Conservation (phyloP, 1,140 invertebrate genomes). For the Mylabris phalerata region DNA sequence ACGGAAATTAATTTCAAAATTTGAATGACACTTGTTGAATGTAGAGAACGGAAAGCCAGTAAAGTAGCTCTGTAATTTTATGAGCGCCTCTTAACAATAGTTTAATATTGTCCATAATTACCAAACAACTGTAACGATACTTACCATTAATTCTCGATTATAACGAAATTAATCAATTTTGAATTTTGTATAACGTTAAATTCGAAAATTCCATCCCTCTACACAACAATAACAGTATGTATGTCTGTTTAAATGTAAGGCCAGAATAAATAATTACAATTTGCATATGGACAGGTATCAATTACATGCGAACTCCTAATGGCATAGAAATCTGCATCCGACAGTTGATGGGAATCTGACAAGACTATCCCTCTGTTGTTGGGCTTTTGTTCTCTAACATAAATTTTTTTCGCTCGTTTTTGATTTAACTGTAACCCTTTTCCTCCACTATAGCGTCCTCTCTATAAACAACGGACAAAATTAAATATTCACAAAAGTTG, state of each 20-base stretch:
- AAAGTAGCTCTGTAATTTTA: constrained; percentile 10
- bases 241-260: too few relatives aligned
- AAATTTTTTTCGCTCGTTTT: too few relatives aligned
- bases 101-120: constrained; percentile 7
- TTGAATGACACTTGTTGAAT: constrained; percentile 10
- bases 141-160: constrained; percentile 14
- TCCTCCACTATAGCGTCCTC: too few relatives aligned
- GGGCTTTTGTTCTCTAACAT: too few relatives aligned
- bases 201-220: neutral
- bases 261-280: constrained; percentile 2
- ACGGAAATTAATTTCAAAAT: constrained; percentile 1
- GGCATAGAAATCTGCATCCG: constrained; percentile 7
- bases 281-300: constrained; percentile 11
- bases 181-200: neutral
- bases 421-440: too few relatives aligned
- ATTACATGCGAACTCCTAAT: constrained; percentile 5
- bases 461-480: too few relatives aligned
- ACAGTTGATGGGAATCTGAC: constrained; percentile 5
- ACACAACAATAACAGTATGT: too few relatives aligned
- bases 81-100: constrained; percentile 9
- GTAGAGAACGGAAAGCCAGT: neutral
- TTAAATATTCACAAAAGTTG: too few relatives aligned
- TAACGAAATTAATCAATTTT: too few relatives aligned
- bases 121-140: constrained; percentile 3
- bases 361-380: neutral